Evolutionary conservation across 2,888 invertebrate genomes (phyloP), one percentile per base, ranked within the genome.

Genomic region (Epinotia ramella): DNA sequence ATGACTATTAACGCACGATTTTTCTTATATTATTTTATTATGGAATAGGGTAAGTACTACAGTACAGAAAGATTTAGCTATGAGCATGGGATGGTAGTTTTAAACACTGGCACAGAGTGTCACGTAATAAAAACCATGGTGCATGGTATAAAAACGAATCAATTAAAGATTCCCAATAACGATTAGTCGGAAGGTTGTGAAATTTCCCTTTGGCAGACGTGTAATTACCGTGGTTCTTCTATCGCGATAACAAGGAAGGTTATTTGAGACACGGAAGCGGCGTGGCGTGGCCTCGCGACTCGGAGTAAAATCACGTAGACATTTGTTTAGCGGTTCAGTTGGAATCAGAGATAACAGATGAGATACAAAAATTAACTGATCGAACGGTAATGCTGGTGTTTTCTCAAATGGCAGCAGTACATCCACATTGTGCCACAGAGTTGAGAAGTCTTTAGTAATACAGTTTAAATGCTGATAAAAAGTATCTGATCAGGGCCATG

Each of bases 231-330:
- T 40, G 77, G 77, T 65, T 76, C 73, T 69, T 53, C 66, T 73
- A 74, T 79, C 77, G 79, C 77, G 79, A 79, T 76, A 84, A 82
- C 81, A 80, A 84, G 84, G 86, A 86, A 87, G 82, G 78, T 81
- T 79, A 72, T 78, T 80, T 78, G 73, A 79, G 70, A 84, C 81
- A 81, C 86, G 88, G 88, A 87, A 88, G 82, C 79, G 71, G 57
- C 20, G 56, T 46, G 74, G 84, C 87, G 56, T 46, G 74, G 84
- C 87, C 87, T 88, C 84, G 81, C 80, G 78, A 82, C 82, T 82
- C 78, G 76, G 79, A 82, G 77, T 80, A 84, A 85, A 83, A 84
- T 84, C 88, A 88, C 87, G 87, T 88, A 81, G 78, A 73, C 60
- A 24, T 62, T 76, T 84, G 82, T 83, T 85, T 81, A n/a, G n/a